Percentiles rank a stretch among this genome's conserved stretches.
These are phyloP conservation scores for Catostomus latipinnis DNA, from an alignment of 2,797 vertebrate genomes.

Conservation along the genomic window DNA sequence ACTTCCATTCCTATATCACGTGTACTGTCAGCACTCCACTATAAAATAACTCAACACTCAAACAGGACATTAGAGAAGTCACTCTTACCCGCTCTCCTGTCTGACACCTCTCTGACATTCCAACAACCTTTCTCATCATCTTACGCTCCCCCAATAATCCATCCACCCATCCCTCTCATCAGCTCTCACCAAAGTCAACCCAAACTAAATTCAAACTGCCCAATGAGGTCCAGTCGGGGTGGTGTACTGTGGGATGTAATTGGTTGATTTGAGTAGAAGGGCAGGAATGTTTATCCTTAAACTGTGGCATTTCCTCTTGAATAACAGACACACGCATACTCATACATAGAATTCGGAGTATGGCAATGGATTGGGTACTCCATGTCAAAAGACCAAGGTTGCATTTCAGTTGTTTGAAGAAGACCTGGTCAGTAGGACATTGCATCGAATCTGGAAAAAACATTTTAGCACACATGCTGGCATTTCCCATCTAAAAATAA, in stretches of 20 bases:
- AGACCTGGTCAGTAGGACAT: background rate
- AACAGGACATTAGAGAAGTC: slow-evolving; percentile 11
- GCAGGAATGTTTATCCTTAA: slow-evolving; percentile 52
- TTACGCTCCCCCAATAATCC: background rate
- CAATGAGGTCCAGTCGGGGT: slow-evolving; percentile 24
- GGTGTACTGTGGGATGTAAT: slow-evolving; percentile 1
- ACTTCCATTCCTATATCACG: background rate
- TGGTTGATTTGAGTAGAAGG: slow-evolving; percentile 40
- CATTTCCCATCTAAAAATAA: background rate
- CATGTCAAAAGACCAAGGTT: slow-evolving; percentile 18
- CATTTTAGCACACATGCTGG: background rate
- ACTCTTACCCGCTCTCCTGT: background rate
- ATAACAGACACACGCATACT: slow-evolving; percentile 16
- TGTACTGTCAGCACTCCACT: background rate
- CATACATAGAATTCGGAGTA: slow-evolving; percentile 8
- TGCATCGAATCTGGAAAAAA: background rate
- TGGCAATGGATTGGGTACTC: slow-evolving; percentile 19
- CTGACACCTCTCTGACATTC: slow-evolving; percentile 23
- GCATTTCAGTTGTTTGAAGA: slow-evolving; percentile 17
- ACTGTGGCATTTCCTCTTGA: slow-evolving; percentile 57
- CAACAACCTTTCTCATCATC: slow-evolving; percentile 2
- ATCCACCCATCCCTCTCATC: background rate
- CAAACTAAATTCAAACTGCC: slow-evolving; percentile 40
- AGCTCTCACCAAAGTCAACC: background rate
- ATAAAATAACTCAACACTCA: background rate